These are phyloP conservation scores for Hirtodrosophila duncani DNA, from an alignment of 2,888 invertebrate genomes.

Conservation along the genomic window DNA sequence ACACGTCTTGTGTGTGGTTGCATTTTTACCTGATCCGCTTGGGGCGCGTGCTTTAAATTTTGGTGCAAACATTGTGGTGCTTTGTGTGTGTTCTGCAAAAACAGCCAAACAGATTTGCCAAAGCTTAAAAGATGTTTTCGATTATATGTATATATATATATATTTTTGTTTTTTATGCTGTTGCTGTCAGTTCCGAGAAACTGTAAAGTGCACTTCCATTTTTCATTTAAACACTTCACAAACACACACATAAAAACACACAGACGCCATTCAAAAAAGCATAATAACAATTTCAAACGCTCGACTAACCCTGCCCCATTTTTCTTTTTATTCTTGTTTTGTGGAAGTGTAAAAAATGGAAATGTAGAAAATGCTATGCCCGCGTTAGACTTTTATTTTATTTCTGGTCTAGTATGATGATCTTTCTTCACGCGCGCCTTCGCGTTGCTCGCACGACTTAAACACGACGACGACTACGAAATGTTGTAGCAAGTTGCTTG, in stretches of 20 bases:
- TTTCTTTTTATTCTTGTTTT: conserved; percentile 32
- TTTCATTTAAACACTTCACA: not conserved
- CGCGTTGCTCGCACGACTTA: conserved; percentile 75
- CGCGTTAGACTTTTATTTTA: conserved; percentile 31
- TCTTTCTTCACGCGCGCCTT: conserved; percentile 66
- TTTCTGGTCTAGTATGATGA: conserved; percentile 30
- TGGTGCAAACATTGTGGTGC: conserved; percentile 84
- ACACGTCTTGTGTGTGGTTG: conserved; percentile 1
- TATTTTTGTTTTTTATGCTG: no score
- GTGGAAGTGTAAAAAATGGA: conserved; percentile 52
- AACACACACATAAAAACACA: conserved; percentile 11
- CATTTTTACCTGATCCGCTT: conserved; percentile 74
- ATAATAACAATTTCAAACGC: conserved; percentile 27
- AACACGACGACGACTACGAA: conserved; percentile 70
- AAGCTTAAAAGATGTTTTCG: no score
- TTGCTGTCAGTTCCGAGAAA: no score
- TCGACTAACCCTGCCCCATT: conserved; percentile 79
- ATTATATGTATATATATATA: no score
- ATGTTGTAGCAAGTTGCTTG: conserved; percentile 58
- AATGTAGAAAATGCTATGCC: conserved; percentile 45
- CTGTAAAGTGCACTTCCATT: no score
- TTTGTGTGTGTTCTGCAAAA: conserved; percentile 57
- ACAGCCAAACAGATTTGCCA: conserved; percentile 9
- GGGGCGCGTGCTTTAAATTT: conserved; percentile 90
- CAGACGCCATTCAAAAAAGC: conserved; percentile 15